Evolutionary conservation across 2,888 invertebrate species (phyloP).

Genomic region (Pollenia labialis): DNA sequence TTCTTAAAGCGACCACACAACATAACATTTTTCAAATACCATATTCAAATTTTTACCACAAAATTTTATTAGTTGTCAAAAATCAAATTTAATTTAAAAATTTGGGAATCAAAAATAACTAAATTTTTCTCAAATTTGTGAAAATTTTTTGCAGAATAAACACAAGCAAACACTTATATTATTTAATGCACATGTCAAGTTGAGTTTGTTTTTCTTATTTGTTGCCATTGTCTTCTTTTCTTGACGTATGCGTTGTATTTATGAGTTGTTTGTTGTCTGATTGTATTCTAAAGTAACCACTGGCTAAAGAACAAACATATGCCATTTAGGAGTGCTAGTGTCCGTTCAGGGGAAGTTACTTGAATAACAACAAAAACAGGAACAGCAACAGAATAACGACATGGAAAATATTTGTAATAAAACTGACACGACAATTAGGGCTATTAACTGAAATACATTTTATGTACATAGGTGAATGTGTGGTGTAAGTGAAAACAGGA

Average conservation of each 20-base stretch:
- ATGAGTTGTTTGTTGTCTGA: slow-evolving; percentile 6
- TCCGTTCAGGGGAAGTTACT: slow-evolving; percentile 9
- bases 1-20: not conserved
- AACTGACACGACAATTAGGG: slow-evolving; percentile 54
- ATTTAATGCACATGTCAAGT: slow-evolving; percentile 7
- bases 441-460: slow-evolving; percentile 45
- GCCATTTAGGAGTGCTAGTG: slow-evolving; percentile 27
- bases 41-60: slow-evolving; percentile 1
- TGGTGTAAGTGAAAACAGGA: not conserved
- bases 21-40: not conserved
- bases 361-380: not conserved
- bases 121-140: not conserved
- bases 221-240: not conserved
- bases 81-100: not conserved
- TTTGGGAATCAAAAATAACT: not conserved
- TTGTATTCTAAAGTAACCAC: slow-evolving; percentile 31
- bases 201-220: slow-evolving; percentile 3
- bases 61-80: not conserved
- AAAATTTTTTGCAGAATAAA: slow-evolving; percentile 1
- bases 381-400: slow-evolving; percentile 22
- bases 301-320: slow-evolving; percentile 49
- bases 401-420: slow-evolving; percentile 36
- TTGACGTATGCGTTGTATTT: not conserved
- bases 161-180: not conserved
- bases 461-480: not conserved